Evolutionary conservation across 2,797 vertebrate genomes (phyloP), one percentile per base, ranked within the genome.

Genomic region (Molossus alvarezi): DNA sequence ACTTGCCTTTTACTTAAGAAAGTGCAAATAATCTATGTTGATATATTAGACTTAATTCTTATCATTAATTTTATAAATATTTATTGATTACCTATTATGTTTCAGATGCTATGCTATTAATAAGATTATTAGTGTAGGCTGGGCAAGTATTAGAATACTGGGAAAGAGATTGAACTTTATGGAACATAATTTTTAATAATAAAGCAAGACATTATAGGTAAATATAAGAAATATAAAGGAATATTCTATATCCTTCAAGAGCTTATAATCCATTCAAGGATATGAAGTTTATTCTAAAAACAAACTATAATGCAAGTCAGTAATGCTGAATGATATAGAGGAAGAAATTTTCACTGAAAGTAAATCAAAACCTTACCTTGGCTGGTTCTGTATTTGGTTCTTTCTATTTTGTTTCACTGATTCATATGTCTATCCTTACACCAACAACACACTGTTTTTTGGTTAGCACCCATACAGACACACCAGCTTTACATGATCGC

Each of bases 1-100:
- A 55, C 48, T 72, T 87, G n/a, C 10, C 37, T 89, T 88, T 91
- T 92, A 69, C 17, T 73, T 41, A 23, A 51, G 15, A 76, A 91
- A 53, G 4, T 33, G 2, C 21, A 75, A 95, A 81, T 71, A 91
- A 84, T 37, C 14, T 62, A 41, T 45, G 67, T 33, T 62, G 75
- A 75, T 27, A 95, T 48, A 51, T 33, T 64, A 64, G 17, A 58
- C 18, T 80, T 41, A 89, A 64, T 45, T 89, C 6, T 62, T 72
- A 60, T 20, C 82, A 72, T 60, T 67, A 79, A 72, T 73, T 82
- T 69, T 72, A 33, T 1, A 27, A 82, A 29, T 90, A 48, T 80
- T 65, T 87, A 48, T 51, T 27, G 27, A 80, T 88, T 10, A n/a
- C 12, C 20, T 73, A 11, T 77, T 77, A 60, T 73, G 1, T 20